Evolutionary conservation across 1,140 invertebrate genomes (phyloP).

Genomic region (Philaenus spumarius): DNA sequence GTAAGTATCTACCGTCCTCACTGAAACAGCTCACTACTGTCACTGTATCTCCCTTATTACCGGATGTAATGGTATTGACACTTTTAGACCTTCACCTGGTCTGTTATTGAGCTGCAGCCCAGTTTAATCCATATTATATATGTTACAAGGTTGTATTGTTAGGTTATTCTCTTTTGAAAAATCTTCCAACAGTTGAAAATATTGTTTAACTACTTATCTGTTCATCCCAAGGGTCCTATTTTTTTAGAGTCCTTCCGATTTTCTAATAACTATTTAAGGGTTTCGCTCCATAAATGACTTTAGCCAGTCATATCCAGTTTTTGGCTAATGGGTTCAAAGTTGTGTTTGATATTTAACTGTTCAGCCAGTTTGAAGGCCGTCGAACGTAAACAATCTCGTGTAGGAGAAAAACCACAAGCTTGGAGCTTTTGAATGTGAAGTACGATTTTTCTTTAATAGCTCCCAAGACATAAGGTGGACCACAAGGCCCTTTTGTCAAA

Average conservation of each 20-base stretch:
- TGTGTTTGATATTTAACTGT: constrained; percentile 3
- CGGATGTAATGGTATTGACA: constrained; percentile 24
- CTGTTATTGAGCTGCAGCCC: constrained; percentile 34
- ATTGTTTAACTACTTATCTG: constrained; percentile 22
- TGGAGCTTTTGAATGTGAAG: too few relatives aligned
- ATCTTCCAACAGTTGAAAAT: constrained; percentile 17
- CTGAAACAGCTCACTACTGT: constrained; percentile 28
- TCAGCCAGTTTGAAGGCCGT: not conserved
- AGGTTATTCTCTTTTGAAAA: constrained; percentile 24
- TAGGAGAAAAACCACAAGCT: too few relatives aligned
- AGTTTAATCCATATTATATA: constrained; percentile 32
- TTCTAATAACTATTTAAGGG: constrained; percentile 25
- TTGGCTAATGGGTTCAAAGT: constrained; percentile 8
- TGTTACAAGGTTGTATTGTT: constrained; percentile 28
- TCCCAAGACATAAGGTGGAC: too few relatives aligned
- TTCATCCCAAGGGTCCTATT: constrained; percentile 28
- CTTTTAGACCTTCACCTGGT: constrained; percentile 21
- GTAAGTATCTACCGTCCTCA: constrained; percentile 26
- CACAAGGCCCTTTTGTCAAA: too few relatives aligned
- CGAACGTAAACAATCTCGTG: too few relatives aligned
- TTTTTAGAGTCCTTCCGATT: constrained; percentile 31
- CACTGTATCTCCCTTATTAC: constrained; percentile 31
- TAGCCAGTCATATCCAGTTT: constrained; percentile 27
- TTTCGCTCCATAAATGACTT: constrained; percentile 17
- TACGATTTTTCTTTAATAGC: too few relatives aligned